Evolutionary conservation across 2,888 invertebrate species (phyloP).

Genomic region (Pteria penguin): DNA sequence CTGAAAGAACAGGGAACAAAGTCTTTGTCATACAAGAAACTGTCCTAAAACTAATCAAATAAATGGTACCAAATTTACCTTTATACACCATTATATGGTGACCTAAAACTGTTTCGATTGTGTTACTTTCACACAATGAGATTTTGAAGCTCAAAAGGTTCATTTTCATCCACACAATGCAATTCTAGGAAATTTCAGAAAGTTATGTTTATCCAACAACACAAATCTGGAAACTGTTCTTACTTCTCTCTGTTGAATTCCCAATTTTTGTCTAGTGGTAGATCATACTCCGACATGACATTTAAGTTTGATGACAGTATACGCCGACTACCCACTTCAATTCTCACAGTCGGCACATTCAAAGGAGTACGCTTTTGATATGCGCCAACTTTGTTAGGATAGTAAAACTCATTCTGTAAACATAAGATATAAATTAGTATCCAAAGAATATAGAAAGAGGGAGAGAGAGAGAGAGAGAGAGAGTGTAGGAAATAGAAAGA

Average conservation of each 20-base stretch:
- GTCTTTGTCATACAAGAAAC: no score
- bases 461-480: no score
- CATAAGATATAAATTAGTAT: no score
- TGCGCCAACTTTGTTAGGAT: conserved; percentile 62
- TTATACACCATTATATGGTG: no score
- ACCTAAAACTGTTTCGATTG: no score
- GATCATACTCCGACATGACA: conserved; percentile 91
- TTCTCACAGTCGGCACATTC: conserved; percentile 84
- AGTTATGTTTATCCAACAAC: background rate
- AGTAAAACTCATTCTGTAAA: conserved; percentile 75
- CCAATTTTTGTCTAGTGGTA: conserved; percentile 97
- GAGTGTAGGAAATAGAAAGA: no score
- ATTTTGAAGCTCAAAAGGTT: no score
- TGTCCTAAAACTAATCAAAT: no score
- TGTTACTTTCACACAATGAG: no score
- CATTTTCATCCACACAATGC: background rate
- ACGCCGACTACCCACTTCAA: conserved; percentile 82
- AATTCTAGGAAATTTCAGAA: background rate
- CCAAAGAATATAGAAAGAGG: no score
- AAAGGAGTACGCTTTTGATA: conserved; percentile 83
- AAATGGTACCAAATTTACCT: no score
- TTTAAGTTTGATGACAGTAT: conserved; percentile 79
- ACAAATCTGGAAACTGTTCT: conserved; percentile 18
- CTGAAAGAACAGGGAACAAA: no score
- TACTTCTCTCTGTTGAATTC: conserved; percentile 90